Conservation (phyloP, 1,140 invertebrate genomes). For the Panulirus ornatus region DNA sequence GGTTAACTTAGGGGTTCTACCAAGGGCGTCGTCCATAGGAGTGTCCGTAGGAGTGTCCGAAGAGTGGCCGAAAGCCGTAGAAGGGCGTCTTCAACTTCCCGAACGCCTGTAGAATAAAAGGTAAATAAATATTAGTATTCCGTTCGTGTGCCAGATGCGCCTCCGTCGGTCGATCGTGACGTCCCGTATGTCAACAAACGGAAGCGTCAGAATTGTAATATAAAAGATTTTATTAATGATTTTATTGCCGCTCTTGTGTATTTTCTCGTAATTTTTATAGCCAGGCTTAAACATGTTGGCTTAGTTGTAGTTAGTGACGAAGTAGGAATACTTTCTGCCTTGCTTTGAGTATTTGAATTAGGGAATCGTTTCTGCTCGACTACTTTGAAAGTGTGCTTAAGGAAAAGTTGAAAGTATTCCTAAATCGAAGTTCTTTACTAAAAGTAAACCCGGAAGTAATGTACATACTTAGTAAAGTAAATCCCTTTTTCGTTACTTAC, state of each 20-base stretch:
- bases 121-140: background rate
- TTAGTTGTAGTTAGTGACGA: background rate
- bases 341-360: background rate
- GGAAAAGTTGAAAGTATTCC: background rate
- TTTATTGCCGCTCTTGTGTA: background rate
- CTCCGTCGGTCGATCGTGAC: too few species aligned
- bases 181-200: too few species aligned
- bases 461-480: too few species aligned
- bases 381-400: background rate
- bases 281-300: background rate
- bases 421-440: too few species aligned
- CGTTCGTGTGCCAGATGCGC: too few species aligned
- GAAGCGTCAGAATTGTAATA: too few species aligned
- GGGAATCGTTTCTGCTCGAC: background rate
- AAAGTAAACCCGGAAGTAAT: too few species aligned
- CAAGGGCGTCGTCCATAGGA: background rate
- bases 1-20: background rate
- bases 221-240: background rate
- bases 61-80: background rate
- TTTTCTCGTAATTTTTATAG: background rate
- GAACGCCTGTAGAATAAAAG: background rate
- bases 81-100: background rate
- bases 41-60: background rate
- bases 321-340: background rate
- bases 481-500: too few species aligned